Conservation (phyloP, 2,113 vertebrate species). For the Anas platyrhynchos region DNA sequence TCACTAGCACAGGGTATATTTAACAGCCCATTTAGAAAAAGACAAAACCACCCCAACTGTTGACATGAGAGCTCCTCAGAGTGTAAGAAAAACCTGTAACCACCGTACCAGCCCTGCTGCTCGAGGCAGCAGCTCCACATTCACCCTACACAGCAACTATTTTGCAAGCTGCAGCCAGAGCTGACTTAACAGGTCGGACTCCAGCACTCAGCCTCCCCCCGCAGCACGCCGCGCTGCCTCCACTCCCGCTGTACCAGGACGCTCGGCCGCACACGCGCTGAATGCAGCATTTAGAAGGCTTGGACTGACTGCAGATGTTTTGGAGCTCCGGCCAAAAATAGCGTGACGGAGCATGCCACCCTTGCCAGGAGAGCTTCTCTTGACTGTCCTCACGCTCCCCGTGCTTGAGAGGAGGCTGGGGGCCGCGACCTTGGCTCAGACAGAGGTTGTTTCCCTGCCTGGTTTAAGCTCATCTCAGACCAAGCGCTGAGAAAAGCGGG, state of each 20-base stretch:
- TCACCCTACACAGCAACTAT: not conserved
- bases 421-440: not conserved
- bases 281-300: constrained; percentile 19
- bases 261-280: not conserved
- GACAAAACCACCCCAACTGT: not conserved
- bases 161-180: not conserved
- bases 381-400: rapidly evolving
- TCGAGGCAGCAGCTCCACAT: not conserved
- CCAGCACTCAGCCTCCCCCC: not conserved
- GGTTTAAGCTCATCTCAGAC: not conserved
- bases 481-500: not conserved
- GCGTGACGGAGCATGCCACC: not conserved
- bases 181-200: not conserved
- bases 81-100: not conserved
- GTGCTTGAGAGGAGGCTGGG: not conserved
- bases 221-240: not conserved
- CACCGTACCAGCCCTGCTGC: not conserved
- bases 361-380: not conserved
- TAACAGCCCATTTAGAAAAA: not conserved
- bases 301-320: constrained; percentile 25
- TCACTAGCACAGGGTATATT: not conserved
- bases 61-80: not conserved
- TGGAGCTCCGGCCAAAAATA: constrained; percentile 24
- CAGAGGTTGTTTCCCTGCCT: not conserved
- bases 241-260: not conserved